These are phyloP conservation scores for Pteropus rufus DNA, from an alignment of 2,797 vertebrate genomes.

Conservation along the genomic window DNA sequence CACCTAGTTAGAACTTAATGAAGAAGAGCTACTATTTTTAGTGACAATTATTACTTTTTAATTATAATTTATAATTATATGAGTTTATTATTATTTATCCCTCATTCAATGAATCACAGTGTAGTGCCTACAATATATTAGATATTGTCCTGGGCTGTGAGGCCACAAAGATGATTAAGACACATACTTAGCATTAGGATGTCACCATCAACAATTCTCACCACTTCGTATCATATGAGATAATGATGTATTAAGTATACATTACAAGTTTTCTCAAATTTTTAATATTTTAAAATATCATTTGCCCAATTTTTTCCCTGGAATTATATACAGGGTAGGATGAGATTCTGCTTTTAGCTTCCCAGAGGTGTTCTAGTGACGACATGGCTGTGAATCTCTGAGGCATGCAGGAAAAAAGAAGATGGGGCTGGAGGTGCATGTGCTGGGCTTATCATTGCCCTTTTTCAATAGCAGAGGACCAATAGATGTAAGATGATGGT, in stretches of 20 bases:
- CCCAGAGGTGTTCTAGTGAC: rapidly evolving
- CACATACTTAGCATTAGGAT: background rate
- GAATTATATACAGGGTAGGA: background rate
- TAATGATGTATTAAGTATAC: background rate
- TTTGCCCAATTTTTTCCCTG: background rate
- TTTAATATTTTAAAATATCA: background rate
- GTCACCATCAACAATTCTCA: background rate
- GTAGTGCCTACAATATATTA: background rate
- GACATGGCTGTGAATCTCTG: background rate
- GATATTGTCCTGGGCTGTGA: background rate
- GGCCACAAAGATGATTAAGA: background rate
- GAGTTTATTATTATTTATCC: background rate
- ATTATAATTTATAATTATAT: constrained; percentile 2
- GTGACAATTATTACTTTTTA: background rate
- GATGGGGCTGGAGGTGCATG: rapidly evolving
- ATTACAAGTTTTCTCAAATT: background rate
- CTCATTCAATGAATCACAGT: background rate
- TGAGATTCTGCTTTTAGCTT: background rate
- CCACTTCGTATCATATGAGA: background rate
- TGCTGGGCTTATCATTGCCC: background rate
- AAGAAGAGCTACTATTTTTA: background rate
- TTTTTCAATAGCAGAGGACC: background rate
- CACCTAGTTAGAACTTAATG: background rate
- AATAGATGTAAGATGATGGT: background rate
- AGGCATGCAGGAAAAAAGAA: background rate